Evolutionary conservation across 2,797 vertebrate species (phyloP).

Genomic region (Pipistrellus pipistrellus): DNA sequence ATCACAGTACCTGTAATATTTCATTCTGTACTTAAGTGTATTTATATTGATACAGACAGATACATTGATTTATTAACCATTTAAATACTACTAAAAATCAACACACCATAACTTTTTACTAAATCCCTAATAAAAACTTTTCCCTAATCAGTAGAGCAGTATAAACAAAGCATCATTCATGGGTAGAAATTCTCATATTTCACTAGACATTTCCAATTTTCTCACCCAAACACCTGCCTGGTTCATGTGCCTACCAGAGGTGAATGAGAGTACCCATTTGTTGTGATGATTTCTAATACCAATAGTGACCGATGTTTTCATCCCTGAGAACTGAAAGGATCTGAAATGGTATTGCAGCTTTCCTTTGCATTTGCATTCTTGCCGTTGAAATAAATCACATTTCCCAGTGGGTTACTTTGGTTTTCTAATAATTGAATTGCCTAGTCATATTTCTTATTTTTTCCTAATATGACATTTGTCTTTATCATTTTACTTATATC

Average conservation of each 20-base stretch:
- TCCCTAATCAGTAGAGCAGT: neutral
- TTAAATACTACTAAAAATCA: slow-evolving; percentile 25
- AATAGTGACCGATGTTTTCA: neutral
- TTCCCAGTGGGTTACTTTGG: neutral
- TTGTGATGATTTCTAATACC: neutral
- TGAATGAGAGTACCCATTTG: neutral
- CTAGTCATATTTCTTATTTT: neutral
- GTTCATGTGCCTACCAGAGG: neutral
- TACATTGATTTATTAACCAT: neutral
- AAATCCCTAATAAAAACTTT: neutral
- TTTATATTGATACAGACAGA: neutral
- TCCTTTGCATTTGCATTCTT: neutral
- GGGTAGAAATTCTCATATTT: neutral
- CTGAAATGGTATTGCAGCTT: neutral
- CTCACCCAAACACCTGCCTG: neutral
- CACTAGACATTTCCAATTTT: neutral
- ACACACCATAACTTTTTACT: neutral
- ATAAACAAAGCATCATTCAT: neutral
- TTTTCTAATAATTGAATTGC: neutral
- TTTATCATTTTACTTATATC: neutral
- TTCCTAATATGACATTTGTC: neutral
- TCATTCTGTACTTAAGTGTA: neutral
- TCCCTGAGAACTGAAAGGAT: neutral
- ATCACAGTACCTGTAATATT: neutral
- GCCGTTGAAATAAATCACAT: neutral